Evolutionary conservation across 2,797 vertebrate genomes (phyloP), one percentile per base, ranked within the genome.

Genomic region (Sciaenops ocellatus): DNA sequence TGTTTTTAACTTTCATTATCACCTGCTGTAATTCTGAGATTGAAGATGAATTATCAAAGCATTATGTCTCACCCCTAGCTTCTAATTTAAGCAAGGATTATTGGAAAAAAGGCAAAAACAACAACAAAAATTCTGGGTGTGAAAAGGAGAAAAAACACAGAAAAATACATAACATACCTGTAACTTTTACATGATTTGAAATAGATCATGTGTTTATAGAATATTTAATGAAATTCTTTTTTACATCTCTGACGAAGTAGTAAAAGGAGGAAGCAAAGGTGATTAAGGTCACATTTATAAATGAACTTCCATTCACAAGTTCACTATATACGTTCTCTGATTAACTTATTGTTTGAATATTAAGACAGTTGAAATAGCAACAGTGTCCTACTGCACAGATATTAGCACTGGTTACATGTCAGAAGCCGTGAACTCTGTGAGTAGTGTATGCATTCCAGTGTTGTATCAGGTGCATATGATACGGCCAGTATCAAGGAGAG

Each of bases 1-100:
- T 55, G 69, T 48, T 70, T 54, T 68, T 51, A 41, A 38, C 41
- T 82, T 77, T 77, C 44, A 74, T 68, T 76, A 82, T 69, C 64
- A 47, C n/a, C 30, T 34, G n/a, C 24, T 8, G 3, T 71, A 44
- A 62, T 65, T 66, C 57, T 78, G 41, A 63, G n/a, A 81, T 48
- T 61, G 42, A 60, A 47, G 30, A 75, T 56, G 30, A 82, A 73
- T 78, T 41, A 52, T 68, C 15, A 34, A 56, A 57, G 57, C 16
- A 54, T 15, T 11, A 11, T 18, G 18, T 57, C 41, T 67, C 64
- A 61, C 22, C 26, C 15, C 11, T 1, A 9, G 54, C 47, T 41
- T 60, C 10, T 20, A 48, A 24, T 59, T 78, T 54, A 8, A 55
- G 26, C 9, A 55, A 24, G 22, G 16, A 6, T 15, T 56, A 62